These are phyloP conservation scores for Phalacrocorax carbo DNA, from an alignment of 2,113 vertebrate species.

Conservation along the genomic window DNA sequence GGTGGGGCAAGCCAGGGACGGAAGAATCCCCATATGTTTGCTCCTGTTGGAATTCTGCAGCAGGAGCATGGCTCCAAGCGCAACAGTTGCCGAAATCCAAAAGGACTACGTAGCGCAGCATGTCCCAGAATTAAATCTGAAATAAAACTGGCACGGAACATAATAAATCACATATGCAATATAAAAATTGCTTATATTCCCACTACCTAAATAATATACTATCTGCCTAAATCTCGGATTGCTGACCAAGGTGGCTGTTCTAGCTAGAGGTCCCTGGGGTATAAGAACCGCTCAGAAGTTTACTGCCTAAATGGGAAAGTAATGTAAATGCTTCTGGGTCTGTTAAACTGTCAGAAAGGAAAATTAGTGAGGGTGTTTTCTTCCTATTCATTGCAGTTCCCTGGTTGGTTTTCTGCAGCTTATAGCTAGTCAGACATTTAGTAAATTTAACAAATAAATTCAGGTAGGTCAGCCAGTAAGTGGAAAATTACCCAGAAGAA, in stretches of 20 bases:
- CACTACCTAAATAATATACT: neutral
- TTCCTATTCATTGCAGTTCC: neutral
- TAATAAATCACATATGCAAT: neutral
- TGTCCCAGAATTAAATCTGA: constrained; percentile 48
- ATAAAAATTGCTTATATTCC: neutral
- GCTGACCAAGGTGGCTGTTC: neutral
- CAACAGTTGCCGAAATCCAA: constrained; percentile 66
- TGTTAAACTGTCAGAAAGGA: neutral
- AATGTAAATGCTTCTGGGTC: constrained; percentile 1
- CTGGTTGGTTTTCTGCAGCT: neutral
- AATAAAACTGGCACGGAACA: constrained; percentile 37
- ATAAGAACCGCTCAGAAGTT: neutral
- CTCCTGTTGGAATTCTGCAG: constrained; percentile 63
- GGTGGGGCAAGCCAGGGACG: constrained; percentile 63
- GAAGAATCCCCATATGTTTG: constrained; percentile 67
- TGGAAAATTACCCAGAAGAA: neutral
- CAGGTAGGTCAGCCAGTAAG: neutral
- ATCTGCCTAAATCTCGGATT: neutral
- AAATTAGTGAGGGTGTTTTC: neutral
- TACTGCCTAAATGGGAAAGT: neutral
- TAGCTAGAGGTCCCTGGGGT: neutral
- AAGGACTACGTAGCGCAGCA: constrained; percentile 25
- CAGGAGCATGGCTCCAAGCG: constrained; percentile 37
- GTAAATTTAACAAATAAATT: constrained; percentile 6
- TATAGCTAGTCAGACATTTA: neutral